Conservation (phyloP, 2,113 vertebrate species). For the Macquaria australasica region DNA sequence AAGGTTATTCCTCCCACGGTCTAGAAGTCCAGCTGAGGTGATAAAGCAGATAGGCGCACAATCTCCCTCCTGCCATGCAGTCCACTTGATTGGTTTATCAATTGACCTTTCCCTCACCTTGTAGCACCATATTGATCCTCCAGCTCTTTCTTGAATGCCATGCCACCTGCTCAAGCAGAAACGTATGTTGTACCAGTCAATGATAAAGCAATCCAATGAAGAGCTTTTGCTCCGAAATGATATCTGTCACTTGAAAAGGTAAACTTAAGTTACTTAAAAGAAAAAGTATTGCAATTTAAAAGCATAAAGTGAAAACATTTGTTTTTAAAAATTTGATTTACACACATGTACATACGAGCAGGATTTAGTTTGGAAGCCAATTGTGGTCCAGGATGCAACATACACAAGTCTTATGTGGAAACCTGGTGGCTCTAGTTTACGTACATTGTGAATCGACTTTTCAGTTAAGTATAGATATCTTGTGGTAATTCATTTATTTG, state of each 20-base stretch:
- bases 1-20: conserved; percentile 56
- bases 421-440: neutral
- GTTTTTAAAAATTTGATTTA: neutral
- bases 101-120: conserved; percentile 61
- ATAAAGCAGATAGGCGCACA: conserved; percentile 52
- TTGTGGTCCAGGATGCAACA: neutral
- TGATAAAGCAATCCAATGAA: conserved; percentile 23
- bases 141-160: conserved; percentile 8
- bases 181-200: neutral
- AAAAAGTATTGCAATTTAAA: neutral
- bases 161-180: conserved; percentile 29
- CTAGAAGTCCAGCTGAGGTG: conserved; percentile 39
- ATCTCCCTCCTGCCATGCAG: conserved; percentile 33
- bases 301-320: neutral
- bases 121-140: conserved; percentile 44
- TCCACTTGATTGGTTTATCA: conserved; percentile 64
- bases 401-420: neutral
- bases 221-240: neutral
- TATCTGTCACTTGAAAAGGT: neutral
- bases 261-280: neutral
- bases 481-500: neutral
- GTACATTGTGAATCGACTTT: neutral
- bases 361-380: neutral
- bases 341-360: neutral
- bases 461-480: neutral